A percentile compares a stretch with the other conserved stretches of the same genome.
phyloP scores from a whole-genome alignment of 2,888 invertebrate genomes.

The Scaptodrosophila latifasciaeformis region DNA sequence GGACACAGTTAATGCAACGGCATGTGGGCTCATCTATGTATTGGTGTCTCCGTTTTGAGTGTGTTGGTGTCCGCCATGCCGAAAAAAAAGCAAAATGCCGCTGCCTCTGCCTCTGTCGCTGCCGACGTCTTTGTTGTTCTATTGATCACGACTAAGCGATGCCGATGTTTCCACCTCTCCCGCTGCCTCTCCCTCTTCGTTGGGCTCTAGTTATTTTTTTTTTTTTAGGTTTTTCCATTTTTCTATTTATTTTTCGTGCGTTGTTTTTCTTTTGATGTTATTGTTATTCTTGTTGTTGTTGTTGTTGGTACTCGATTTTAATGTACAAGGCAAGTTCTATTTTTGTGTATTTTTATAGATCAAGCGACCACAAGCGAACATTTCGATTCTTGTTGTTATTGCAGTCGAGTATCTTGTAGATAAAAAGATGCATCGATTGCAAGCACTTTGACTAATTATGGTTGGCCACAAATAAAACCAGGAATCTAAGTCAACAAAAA shows the following conservation, averaged over 20 bases:
- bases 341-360: slow-evolving; percentile 44
- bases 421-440: slow-evolving; percentile 50
- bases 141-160: slow-evolving; percentile 34
- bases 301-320: slow-evolving; percentile 44
- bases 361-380: slow-evolving; percentile 50
- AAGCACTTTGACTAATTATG: slow-evolving; percentile 38
- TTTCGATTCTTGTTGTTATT: slow-evolving; percentile 9
- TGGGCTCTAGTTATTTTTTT: slow-evolving; percentile 37
- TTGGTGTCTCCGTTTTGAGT: background rate
- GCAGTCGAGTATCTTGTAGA: slow-evolving; percentile 53
- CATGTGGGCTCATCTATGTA: background rate
- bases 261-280: slow-evolving; percentile 55
- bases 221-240: slow-evolving; percentile 45
- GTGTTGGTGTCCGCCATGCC: slow-evolving; percentile 4
- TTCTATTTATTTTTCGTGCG: slow-evolving; percentile 56
- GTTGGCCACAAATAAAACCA: background rate
- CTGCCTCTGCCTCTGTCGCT: no score
- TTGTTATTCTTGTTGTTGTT: no score
- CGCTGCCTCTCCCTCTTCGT: slow-evolving; percentile 6
- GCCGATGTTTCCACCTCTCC: slow-evolving; percentile 9
- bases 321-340: slow-evolving; percentile 42
- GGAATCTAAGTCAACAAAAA: background rate
- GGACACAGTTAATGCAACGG: slow-evolving; percentile 17
- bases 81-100: slow-evolving; percentile 10
- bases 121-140: no score